Percentiles rank a stretch among this genome's conserved stretches.
Evolutionary conservation across 2,113 vertebrate species (phyloP).

Genomic region (human): DNA sequence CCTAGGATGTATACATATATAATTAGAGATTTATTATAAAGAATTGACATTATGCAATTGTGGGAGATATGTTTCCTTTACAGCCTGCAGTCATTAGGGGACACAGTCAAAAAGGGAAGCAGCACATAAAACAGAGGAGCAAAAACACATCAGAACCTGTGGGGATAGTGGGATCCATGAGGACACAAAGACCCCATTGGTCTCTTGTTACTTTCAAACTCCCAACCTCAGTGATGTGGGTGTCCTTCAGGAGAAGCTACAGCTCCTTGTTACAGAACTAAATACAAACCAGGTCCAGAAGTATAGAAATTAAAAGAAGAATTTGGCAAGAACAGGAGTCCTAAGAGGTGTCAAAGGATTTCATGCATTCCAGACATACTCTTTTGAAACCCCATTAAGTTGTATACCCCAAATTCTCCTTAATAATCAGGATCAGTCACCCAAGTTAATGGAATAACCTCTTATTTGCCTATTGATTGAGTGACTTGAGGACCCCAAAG

Average conservation of each 20-base stretch:
- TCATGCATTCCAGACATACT: neutral
- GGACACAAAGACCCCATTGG: neutral
- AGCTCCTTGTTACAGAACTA: neutral
- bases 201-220: neutral
- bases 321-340: neutral
- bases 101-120: neutral
- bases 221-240: neutral
- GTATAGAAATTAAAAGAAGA: neutral
- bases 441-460: neutral
- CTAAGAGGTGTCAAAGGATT: neutral
- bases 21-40: neutral
- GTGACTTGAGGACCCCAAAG: neutral
- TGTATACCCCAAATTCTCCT: neutral
- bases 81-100: neutral
- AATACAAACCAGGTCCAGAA: neutral
- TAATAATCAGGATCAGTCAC: constrained; percentile 6
- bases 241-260: neutral
- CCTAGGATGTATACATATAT: neutral
- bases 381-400: neutral
- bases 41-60: neutral
- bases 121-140: neutral
- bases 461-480: neutral
- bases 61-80: neutral
- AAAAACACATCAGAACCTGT: neutral
- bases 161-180: neutral